Base-by-base conservation (phyloP, 2,113 vertebrate genomes). In the Stigmatopora argus region DNA sequence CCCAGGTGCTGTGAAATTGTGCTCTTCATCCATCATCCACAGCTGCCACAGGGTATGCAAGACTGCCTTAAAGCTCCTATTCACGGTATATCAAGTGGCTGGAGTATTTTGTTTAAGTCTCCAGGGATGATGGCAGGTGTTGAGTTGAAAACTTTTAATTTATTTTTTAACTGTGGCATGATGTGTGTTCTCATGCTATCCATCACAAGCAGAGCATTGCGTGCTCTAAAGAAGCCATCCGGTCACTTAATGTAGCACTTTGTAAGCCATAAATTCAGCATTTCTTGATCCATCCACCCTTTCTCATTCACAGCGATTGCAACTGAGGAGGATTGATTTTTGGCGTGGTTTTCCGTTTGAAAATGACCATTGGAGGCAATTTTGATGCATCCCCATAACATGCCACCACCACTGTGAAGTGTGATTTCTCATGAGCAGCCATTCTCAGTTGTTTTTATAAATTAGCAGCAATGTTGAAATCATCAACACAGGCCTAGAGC, bases 1-100 rank as follows among this genome's bases (percentile, higher is more conserved):
- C 55, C 55, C 14, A 18, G 55, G 21, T 57, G 55, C 55, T 7
- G 55, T 57, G 10, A 57, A 57, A 11, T 11, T 57, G 55, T 57
- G 55, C 19, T 57, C 55, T 57, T 18, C 21, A 23, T 57, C 21
- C 55, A 57, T 18, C 21, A 23, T 57, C 21, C 55, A 57, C 55
- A 57, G 55, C 26, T 31, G 26, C 26, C 26, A 31, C 26, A 31
- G 26, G 21, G 21, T 57, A 57, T 11, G 55, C 55, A 57, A 23
- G 19, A 57, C 55, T 57, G 55, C 55, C 19, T 57, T 57, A 57
- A 57, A 57, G 55, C 55, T 57, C 55, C 55, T 9, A 57, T 26
- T 57, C 55, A 57, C 26, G 21, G 55, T 2, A 23, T 23, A 23
- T 57, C 55, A 31, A 57, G 21, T 31, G 21, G 55, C 23, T 26